phyloP scores from a whole-genome alignment of 2,113 vertebrate genomes.

The Mormyrus lacerda region DNA sequence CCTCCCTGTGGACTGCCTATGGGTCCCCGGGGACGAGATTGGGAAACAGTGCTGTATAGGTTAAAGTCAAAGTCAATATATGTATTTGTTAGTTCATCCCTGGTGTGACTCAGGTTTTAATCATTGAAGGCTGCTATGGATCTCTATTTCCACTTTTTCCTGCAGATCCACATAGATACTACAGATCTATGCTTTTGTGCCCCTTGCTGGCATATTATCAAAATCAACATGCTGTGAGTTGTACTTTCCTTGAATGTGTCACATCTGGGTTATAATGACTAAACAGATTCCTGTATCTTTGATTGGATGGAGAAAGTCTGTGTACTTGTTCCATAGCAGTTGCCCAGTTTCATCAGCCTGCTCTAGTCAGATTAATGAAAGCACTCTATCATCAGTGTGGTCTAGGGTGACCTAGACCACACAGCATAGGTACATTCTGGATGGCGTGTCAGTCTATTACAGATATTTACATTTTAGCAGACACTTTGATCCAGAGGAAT shows the following conservation, averaged over 20 bases:
- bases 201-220: neutral
- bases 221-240: neutral
- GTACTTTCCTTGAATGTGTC: neutral
- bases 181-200: neutral
- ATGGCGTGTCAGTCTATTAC: neutral
- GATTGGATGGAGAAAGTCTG: neutral
- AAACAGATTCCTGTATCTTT: neutral
- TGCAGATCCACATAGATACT: neutral
- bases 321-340: neutral
- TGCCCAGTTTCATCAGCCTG: neutral
- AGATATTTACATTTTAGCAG: neutral
- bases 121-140: neutral
- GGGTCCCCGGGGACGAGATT: neutral
- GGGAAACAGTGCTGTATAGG: neutral
- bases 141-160: neutral
- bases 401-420: neutral
- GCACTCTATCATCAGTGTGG: neutral
- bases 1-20: neutral
- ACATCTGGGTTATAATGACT: neutral
- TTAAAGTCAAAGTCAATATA: neutral
- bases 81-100: neutral
- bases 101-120: neutral
- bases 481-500: neutral
- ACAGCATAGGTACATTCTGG: neutral
- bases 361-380: neutral